Base-by-base conservation (phyloP, 2,888 invertebrate genomes). In the Bembecia ichneumoniformis region DNA sequence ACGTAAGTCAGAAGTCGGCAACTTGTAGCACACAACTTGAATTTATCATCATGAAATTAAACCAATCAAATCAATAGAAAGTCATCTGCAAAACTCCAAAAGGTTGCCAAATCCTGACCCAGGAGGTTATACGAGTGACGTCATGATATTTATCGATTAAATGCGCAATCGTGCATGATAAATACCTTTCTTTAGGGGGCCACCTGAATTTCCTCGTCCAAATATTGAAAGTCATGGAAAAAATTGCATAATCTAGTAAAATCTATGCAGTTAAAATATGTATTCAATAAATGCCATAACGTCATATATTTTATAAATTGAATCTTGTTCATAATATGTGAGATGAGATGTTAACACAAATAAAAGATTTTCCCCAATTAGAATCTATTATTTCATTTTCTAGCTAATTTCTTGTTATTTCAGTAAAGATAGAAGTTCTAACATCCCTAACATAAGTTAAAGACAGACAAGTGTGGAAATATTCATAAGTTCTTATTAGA, bases 181-280 rank as follows among this genome's bases (percentile, higher is more conserved):
- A 46, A 20, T 47, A 47, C 15, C 15, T 47, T 47, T 28, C 15
- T 17, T 34, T 47, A 47, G 34, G 16, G 28, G 17, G 35, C 17
- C 34, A 34, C 34, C 28, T 47, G 15, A 47, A 47, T 17, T 34
- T 47, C 28, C 28, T 47, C 15, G 15, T 28, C 35, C 15, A 47
- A 47, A n/a, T 15, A 34, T 47, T 10, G 17, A 36, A 48, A 16
- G 15, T 40, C 43, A 16, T 48, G 34, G 15, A 16, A 48, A 13
- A 48, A 15, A 34, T 28, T 17, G 11, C 43, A 44, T 28, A 10
- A 55, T 51, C 46, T 49, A 51, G 55, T 49, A 51, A 54, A 55
- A 14, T 14, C n/a, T 40, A 40, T 13, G 13, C n/a, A 28, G 9
- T 28, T 40, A 4, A 40, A 40, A 40, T 14, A 40, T 40, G 14